phyloP scores from a whole-genome alignment of 2,797 vertebrate species.

The Pantherophis vulpinus region DNA sequence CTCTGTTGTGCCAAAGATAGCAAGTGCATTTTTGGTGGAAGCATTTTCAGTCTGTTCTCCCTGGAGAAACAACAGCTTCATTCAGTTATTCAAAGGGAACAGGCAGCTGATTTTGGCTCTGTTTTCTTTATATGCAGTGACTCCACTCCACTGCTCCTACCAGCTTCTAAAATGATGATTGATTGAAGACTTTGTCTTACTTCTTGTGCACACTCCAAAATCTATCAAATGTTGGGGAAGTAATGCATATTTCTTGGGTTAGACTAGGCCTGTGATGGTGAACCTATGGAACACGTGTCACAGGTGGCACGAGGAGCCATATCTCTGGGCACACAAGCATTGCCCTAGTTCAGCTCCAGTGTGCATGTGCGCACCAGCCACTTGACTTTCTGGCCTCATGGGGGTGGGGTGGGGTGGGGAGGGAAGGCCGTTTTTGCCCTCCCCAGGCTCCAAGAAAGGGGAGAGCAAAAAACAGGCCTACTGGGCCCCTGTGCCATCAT shows the following conservation, averaged over 20 bases:
- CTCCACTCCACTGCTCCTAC: not conserved
- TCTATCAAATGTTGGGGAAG: not conserved
- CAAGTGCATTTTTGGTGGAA: slow-evolving; percentile 10
- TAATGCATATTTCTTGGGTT: accelerated
- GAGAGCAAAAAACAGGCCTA: no score
- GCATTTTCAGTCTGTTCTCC: slow-evolving; percentile 3
- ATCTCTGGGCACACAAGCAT: no score
- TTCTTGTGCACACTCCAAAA: not conserved
- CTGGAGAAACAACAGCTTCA: not conserved
- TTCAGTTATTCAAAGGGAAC: not conserved
- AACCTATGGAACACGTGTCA: no score
- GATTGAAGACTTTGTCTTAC: not conserved
- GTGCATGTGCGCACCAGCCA: no score
- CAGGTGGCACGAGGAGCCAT: no score
- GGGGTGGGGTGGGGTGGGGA: no score
- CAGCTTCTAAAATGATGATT: slow-evolving; percentile 20
- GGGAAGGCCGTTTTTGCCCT: no score
- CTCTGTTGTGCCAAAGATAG: not conserved
- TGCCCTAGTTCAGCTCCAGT: no score
- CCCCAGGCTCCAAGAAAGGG: no score
- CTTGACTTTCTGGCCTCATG: no score
- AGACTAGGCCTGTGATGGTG: no score
- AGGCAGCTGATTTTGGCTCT: not conserved
- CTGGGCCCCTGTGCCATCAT: no score
- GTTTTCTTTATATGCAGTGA: accelerated